These are phyloP conservation scores for Buathra laborator DNA, from an alignment of 2,888 invertebrate species.

Conservation along the genomic window DNA sequence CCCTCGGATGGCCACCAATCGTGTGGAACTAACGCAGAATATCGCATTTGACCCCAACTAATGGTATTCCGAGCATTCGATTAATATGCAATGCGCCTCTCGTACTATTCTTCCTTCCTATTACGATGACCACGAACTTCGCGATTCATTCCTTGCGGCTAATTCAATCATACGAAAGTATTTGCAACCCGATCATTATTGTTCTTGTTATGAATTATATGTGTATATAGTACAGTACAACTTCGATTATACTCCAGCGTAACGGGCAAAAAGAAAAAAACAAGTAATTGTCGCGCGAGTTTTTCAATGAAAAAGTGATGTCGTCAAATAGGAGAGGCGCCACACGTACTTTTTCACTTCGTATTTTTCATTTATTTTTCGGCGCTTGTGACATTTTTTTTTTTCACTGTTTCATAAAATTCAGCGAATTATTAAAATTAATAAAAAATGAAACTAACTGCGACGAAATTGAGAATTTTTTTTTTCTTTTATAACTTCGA, in stretches of 20 bases:
- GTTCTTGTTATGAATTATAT: background rate
- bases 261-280: background rate
- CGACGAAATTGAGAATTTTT: no score
- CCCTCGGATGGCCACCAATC: conserved; percentile 10
- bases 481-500: no score
- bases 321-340: no score
- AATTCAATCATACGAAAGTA: conserved; percentile 56
- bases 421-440: no score
- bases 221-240: background rate
- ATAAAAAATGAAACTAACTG: no score
- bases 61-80: conserved; percentile 77
- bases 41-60: conserved; percentile 75
- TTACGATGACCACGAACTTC: conserved; percentile 22
- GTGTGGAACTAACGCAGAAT: conserved; percentile 39
- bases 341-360: background rate
- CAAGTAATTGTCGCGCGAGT: background rate
- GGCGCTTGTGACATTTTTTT: no score
- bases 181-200: background rate
- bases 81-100: conserved; percentile 71
- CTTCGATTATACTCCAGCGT: background rate
- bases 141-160: conserved; percentile 46
- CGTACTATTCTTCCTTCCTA: conserved; percentile 43
- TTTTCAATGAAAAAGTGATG: background rate
- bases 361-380: background rate
- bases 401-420: no score